These are phyloP conservation scores for Tetramorium bicarinatum DNA, from an alignment of 2,888 invertebrate genomes.

Conservation along the genomic window DNA sequence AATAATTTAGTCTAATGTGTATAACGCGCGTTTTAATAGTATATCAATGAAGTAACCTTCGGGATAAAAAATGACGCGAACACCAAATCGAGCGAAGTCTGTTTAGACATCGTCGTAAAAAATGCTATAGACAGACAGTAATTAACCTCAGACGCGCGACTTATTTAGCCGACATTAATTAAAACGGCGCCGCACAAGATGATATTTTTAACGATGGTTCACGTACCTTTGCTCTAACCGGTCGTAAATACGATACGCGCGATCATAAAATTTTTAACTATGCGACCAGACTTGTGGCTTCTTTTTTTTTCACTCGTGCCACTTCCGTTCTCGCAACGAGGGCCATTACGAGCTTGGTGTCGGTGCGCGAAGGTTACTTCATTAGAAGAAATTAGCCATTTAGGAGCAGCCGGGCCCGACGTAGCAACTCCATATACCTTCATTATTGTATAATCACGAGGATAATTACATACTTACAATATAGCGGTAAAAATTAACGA, in stretches of 20 bases:
- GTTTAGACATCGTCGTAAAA: background rate
- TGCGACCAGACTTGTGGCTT: conserved; percentile 37
- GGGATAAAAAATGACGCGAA: background rate
- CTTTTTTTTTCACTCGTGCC: conserved; percentile 25
- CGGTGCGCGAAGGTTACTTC: conserved; percentile 62
- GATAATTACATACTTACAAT: conserved; percentile 57
- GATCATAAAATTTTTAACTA: conserved; percentile 56
- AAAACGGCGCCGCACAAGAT: conserved; percentile 34
- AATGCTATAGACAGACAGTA: conserved; percentile 2
- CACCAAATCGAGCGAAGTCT: background rate
- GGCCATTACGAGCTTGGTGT: conserved; percentile 51
- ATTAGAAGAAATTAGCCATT: conserved; percentile 75
- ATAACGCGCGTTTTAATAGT: background rate
- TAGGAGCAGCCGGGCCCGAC: conserved; percentile 50
- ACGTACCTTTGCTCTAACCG: conserved; percentile 32
- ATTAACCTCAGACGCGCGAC: conserved; percentile 42
- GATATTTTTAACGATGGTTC: conserved; percentile 50
- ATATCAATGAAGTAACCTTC: conserved; percentile 16
- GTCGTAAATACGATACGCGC: conserved; percentile 53
- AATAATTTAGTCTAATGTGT: background rate
- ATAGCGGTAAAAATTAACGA: conserved; percentile 54
- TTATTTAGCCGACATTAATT: conserved; percentile 42
- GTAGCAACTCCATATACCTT: conserved; percentile 53
- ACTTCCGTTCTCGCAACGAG: conserved; percentile 58
- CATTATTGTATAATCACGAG: conserved; percentile 59